Conservation (phyloP, 2,888 invertebrate species). For the Neoaliturus tenellus region DNA sequence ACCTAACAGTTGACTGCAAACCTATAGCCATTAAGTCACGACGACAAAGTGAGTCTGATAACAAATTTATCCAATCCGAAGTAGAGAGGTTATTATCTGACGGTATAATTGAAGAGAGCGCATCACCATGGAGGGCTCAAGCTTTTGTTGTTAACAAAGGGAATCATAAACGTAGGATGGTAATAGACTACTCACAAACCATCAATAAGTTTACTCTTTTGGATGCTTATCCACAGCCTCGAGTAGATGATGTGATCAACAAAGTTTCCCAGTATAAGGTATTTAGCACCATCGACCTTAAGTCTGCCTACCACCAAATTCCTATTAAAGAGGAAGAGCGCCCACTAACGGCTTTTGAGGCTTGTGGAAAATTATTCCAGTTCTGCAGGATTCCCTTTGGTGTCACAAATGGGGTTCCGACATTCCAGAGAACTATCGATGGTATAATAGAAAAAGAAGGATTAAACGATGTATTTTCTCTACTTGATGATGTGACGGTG, state of each 20-base stretch:
- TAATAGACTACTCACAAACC: not conserved
- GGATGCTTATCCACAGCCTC: not conserved
- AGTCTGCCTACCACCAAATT: conserved; percentile 41
- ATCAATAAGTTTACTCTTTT: not conserved
- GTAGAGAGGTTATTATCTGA: not conserved
- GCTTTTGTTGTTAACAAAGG: not conserved
- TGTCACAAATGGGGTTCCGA: not conserved
- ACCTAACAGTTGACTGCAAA: not conserved
- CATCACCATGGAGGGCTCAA: not conserved
- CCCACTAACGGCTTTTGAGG: conserved; percentile 37
- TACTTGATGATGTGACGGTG: conserved; percentile 59
- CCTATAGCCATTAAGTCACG: not conserved
- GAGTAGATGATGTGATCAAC: not conserved
- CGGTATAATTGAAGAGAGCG: not conserved
- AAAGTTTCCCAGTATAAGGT: not conserved
- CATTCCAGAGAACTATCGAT: not conserved
- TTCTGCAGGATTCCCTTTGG: conserved; percentile 29
- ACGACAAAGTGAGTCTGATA: not conserved
- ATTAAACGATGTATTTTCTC: conserved; percentile 49
- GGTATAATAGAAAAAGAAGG: conserved; percentile 51
- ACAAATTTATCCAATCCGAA: not conserved
- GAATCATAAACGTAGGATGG: not conserved
- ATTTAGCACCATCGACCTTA: not conserved
- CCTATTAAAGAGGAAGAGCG: not conserved
- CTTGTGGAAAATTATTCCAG: conserved; percentile 12